A percentile compares a stretch with the other conserved stretches of the same genome.
phyloP scores from a whole-genome alignment of 2,888 invertebrate species.

The Incurvaria masculella region DNA sequence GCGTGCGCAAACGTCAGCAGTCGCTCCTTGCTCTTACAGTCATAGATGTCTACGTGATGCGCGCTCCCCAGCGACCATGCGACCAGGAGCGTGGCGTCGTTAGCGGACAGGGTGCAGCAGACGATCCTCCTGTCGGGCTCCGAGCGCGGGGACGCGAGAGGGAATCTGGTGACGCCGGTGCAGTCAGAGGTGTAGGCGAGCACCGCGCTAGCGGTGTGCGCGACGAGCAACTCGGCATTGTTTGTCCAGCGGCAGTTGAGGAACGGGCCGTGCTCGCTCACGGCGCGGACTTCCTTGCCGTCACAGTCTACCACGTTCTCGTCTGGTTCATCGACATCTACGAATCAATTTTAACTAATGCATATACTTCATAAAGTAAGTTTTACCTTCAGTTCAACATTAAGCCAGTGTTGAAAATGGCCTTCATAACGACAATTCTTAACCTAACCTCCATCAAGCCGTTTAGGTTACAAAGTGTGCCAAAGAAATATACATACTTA shows the following conservation, averaged over 20 bases:
- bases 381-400: too few species aligned
- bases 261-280: constrained; percentile 14
- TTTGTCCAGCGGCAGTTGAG: constrained; percentile 41
- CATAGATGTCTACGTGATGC: background rate
- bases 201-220: constrained; percentile 38
- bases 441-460: too few species aligned
- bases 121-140: constrained; percentile 27
- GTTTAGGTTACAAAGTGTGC: too few species aligned
- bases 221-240: constrained; percentile 31
- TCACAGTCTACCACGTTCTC: background rate
- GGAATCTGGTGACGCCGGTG: too few species aligned
- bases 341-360: too few species aligned
- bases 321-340: too few species aligned
- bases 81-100: constrained; percentile 20
- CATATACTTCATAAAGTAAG: too few species aligned
- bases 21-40: background rate
- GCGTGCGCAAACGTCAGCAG: background rate
- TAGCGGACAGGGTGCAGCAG: constrained; percentile 35
- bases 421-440: too few species aligned
- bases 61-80: background rate
- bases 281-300: background rate
- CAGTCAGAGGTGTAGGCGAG: constrained; percentile 33
- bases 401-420: too few species aligned
- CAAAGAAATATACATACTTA: too few species aligned
- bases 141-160: constrained; percentile 20